phyloP scores from a whole-genome alignment of 2,888 invertebrate species.

The Autographa pulchrina region DNA sequence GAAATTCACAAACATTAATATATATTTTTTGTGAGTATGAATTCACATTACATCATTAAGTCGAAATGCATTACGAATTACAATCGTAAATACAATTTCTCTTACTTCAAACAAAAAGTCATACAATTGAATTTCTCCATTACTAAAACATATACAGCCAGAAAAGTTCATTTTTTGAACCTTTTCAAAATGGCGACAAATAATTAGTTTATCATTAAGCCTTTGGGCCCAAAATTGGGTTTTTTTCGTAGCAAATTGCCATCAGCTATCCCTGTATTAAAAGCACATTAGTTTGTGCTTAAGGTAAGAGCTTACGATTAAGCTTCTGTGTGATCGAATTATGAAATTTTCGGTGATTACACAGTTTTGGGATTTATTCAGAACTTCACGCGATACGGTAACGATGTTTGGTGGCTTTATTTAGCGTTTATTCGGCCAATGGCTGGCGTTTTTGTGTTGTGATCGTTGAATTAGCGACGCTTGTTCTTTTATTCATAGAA shows the following conservation, averaged over 20 bases:
- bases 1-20: background rate
- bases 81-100: background rate
- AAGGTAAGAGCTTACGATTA: constrained; percentile 75
- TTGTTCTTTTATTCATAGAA: too few species aligned
- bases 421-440: background rate
- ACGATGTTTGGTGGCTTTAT: background rate
- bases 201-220: constrained; percentile 83
- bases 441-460: background rate
- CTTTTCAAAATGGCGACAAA: constrained; percentile 67
- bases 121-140: constrained; percentile 26
- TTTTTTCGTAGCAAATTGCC: constrained; percentile 83
- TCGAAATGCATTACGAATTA: constrained; percentile 3
- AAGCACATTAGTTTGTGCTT: constrained; percentile 79
- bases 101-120: constrained; percentile 13
- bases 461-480: background rate
- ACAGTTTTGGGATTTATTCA: constrained; percentile 17
- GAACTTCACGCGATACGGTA: constrained; percentile 5
- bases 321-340: constrained; percentile 63
- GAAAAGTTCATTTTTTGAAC: constrained; percentile 45
- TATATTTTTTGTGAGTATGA: background rate
- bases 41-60: constrained; percentile 4
- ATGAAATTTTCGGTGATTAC: constrained; percentile 49
- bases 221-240: constrained; percentile 73
- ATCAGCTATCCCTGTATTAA: constrained; percentile 77
- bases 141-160: constrained; percentile 12